Evolutionary conservation across 2,113 vertebrate species (phyloP), one percentile per base, ranked within the genome.

Genomic region (Podilymbus podiceps): DNA sequence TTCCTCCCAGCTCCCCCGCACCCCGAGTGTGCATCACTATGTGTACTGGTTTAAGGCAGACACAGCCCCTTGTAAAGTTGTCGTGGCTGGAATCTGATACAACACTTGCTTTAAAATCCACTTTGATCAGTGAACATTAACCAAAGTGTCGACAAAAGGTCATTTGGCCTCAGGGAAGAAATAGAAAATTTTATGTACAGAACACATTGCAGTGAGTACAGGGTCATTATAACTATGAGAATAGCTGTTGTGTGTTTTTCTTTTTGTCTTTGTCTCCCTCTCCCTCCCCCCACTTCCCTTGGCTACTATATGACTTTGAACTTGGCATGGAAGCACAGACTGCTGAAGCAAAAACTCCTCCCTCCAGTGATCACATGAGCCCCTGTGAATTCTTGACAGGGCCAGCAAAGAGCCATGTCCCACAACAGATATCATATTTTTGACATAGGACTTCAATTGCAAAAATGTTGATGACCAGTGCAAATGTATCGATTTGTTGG

Each of bases 401-500:
- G 79, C 88, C 18, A n/a, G 88, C 27, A 46, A 73, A 75, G 89
- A 97, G 94, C 89, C 1, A 1, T 35, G 69, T 96, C 94, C 88
- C 85, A 53, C 68, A 63, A 84, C 68, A 87, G 94, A 53, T 64
- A 92, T 97, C 95, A 93, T 97, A 95, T 97, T 98, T 97, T 98
- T 97, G 97, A 98, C 95, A 11, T 91, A 97, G 87, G 92, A 90
- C 97, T 97, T 97, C 97, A 96, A 96, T 97, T 97, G 96, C 95
- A 94, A 96, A 97, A 96, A 97, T 96, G 95, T 97, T 97, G 96
- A 98, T 97, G 98, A 98, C 97, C 91, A 90, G 94, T 87, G 96
- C 97, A 98, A 97, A 98, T 96, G 93, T 91, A 98, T 98, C 24
- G 95, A 98, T 98, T 98, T 95, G 92, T 94, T 96, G n/a, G n/a